Conservation (phyloP, 2,113 vertebrate genomes). For the Pandion haliaetus region DNA sequence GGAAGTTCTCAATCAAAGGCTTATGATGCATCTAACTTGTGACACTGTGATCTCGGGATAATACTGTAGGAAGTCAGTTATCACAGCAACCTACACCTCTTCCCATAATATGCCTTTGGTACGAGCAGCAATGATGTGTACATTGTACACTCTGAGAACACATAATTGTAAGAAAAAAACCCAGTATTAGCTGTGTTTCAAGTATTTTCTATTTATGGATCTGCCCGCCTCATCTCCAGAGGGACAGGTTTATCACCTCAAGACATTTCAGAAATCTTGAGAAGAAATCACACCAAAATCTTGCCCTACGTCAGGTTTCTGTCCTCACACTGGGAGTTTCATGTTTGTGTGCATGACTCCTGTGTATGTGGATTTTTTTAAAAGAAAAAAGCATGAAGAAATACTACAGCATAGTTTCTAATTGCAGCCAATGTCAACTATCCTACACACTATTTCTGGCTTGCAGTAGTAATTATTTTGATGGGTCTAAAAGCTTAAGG, state of each 20-base stretch:
- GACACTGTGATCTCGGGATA: background rate
- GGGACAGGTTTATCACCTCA: background rate
- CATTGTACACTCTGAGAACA: background rate
- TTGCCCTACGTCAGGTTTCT: background rate
- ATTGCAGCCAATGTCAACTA: background rate
- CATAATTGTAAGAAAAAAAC: background rate
- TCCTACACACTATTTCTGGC: background rate
- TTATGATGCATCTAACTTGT: background rate
- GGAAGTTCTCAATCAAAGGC: background rate
- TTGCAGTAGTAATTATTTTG: background rate
- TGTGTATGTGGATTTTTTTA: background rate
- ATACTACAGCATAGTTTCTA: background rate
- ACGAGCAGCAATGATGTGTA: background rate
- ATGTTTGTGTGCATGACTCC: background rate
- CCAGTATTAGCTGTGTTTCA: background rate
- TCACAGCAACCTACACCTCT: background rate
- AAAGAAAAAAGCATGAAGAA: background rate
- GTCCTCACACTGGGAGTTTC: background rate
- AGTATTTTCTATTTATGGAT: background rate
- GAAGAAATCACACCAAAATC: background rate
- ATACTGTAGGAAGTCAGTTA: background rate
- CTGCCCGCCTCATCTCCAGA: background rate
- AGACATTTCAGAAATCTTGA: background rate
- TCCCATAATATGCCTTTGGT: background rate
- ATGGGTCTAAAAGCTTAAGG: background rate